Base-by-base conservation (phyloP, 2,113 vertebrate genomes). In the Mustela lutreola region DNA sequence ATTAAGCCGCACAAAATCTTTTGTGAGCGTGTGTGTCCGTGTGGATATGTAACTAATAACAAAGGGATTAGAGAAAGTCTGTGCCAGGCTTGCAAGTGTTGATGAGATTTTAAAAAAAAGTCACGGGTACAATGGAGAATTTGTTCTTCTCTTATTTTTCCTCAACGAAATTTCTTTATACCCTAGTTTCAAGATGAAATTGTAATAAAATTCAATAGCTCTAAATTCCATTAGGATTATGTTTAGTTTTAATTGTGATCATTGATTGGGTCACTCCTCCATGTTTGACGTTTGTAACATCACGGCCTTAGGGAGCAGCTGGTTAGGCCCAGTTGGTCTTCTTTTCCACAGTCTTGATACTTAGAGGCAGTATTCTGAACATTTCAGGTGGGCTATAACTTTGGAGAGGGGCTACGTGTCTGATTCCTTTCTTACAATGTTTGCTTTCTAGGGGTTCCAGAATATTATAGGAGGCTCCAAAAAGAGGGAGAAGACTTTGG, bases 91-190 rank as follows among this genome's bases (percentile, higher is more conserved):
- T 73, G 28, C 56, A 76, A 26, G 11, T 70, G 22, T 78, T 95
- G 24, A 42, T 63, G 39, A 93, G 53, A 62, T 50, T 50, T 48
- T 48, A 50, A 3, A 12, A 7, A 78, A 94, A 11, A n/a, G 7
- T 48, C 24, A 28, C 70, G 36, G 31, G 1, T 19, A 60, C n/a
- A 56, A 87, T 22, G 11, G 36, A 78, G 3, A 8, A 22, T 67
- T 94, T 53, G 12, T 53, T 53, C 50, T 87, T 96, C 28, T 65
- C 48, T 89, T 93, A 8, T 28, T 84, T 95, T 89, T 39, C 65
- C 65, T 42, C 22, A 19, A 11, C 5, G 75, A 81, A 81, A 2
- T 6, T 78, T 80, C 22, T 33, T 85, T 24, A 48, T 45, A 11
- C 1, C 14, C 19, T 9, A 50, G 10, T 56, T 70, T 85, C 16